A percentile compares a stretch with the other conserved stretches of the same genome.
Evolutionary conservation across 1,140 invertebrate genomes (phyloP).

Genomic region (Megathymus violae): DNA sequence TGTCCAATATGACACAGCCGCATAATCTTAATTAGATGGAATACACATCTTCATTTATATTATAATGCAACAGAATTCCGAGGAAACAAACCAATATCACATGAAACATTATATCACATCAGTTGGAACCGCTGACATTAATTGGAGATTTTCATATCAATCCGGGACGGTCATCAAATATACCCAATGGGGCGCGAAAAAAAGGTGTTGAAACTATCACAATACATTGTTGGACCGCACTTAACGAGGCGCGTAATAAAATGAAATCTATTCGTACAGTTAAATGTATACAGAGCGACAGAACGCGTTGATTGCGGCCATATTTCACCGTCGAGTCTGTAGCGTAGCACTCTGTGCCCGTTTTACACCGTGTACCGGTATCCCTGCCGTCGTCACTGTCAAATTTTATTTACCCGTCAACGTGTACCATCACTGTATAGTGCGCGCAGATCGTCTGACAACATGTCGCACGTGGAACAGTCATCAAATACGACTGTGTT

Average conservation of each 20-base stretch:
- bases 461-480: constrained; percentile 6
- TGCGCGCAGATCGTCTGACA: constrained; percentile 13
- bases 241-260: constrained; percentile 55
- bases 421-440: constrained; percentile 15
- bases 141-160: no score
- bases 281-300: constrained; percentile 42
- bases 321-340: constrained; percentile 47
- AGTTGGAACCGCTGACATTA: constrained; percentile 9
- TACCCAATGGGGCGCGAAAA: constrained; percentile 20
- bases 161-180: no score
- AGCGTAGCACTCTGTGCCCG: constrained; percentile 18
- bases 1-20: no score
- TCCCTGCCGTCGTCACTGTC: constrained; percentile 28
- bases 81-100: no score
- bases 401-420: constrained; percentile 33
- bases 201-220: constrained; percentile 40
- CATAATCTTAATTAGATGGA: no score
- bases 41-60: no score
- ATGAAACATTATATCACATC: no score
- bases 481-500: constrained; percentile 2
- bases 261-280: constrained; percentile 57
- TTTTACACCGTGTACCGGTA: constrained; percentile 14
- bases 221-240: constrained; percentile 43
- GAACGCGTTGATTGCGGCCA: constrained; percentile 50
- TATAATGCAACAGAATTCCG: no score